These are phyloP conservation scores for Bembecia ichneumoniformis DNA, from an alignment of 2,888 invertebrate species.

Conservation along the genomic window DNA sequence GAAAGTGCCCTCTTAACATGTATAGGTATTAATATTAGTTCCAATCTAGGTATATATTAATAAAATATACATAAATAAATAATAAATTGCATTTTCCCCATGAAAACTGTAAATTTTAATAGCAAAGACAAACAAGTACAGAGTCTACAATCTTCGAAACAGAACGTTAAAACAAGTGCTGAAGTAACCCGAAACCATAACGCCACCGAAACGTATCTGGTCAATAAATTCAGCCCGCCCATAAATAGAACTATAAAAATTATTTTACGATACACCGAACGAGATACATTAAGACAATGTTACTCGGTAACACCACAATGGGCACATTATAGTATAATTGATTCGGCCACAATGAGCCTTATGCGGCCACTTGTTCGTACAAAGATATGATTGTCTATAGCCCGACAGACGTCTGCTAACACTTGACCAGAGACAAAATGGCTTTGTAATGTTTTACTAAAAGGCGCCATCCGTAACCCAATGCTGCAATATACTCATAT, in stretches of 20 bases:
- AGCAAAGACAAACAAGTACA: not conserved
- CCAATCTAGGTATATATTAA: no score
- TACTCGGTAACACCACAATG: constrained; percentile 60
- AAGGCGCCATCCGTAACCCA: constrained; percentile 67
- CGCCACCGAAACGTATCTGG: constrained; percentile 62
- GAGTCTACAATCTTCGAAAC: constrained; percentile 9
- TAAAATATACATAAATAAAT: no score
- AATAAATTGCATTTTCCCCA: no score
- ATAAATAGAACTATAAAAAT: constrained; percentile 69
- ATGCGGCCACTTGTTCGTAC: constrained; percentile 45
- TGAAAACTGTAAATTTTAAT: not conserved
- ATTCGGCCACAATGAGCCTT: constrained; percentile 66
- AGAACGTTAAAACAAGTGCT: constrained; percentile 15
- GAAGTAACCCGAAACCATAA: constrained; percentile 44
- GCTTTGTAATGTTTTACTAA: constrained; percentile 57
- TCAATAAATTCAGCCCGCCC: constrained; percentile 55
- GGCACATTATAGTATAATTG: constrained; percentile 67
- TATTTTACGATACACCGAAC: constrained; percentile 61
- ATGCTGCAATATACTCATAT: constrained; percentile 17
- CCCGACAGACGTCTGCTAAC: constrained; percentile 64
- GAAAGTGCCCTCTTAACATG: no score
- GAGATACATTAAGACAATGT: constrained; percentile 70
- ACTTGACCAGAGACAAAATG: constrained; percentile 71
- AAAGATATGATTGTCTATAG: constrained; percentile 66
- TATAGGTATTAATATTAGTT: no score